Conservation (phyloP, 2,888 invertebrate species). For the Apodemia duryi region DNA sequence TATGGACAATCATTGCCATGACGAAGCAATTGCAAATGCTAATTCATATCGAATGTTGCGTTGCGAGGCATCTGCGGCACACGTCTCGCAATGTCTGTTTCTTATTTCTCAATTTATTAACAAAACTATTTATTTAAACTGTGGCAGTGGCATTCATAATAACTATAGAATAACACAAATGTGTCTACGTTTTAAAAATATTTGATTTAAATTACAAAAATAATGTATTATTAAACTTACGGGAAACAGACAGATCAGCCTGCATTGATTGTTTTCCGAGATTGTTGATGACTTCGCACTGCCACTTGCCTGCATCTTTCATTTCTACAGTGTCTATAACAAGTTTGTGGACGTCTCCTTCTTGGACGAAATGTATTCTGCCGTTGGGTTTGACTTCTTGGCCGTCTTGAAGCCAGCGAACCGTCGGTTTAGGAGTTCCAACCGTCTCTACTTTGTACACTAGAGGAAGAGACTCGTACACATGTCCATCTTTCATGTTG, state of each 20-base stretch:
- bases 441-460: slow-evolving; percentile 88
- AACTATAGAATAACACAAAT: too few relatives aligned
- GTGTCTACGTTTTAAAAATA: too few relatives aligned
- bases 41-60: too few relatives aligned
- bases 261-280: slow-evolving; percentile 87
- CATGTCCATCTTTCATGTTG: slow-evolving; percentile 85
- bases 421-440: slow-evolving; percentile 87
- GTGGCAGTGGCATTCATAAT: too few relatives aligned
- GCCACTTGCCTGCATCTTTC: slow-evolving; percentile 89
- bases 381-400: slow-evolving; percentile 83
- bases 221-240: slow-evolving; percentile 65
- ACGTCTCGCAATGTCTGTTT: too few relatives aligned
- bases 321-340: slow-evolving; percentile 84
- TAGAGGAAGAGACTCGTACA: slow-evolving; percentile 89
- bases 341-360: slow-evolving; percentile 85
- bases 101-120: too few relatives aligned
- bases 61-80: too few relatives aligned
- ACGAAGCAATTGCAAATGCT: too few relatives aligned
- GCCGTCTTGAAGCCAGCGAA: slow-evolving; percentile 89
- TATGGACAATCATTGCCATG: too few relatives aligned
- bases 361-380: slow-evolving; percentile 80
- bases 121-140: too few relatives aligned
- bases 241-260: slow-evolving; percentile 85
- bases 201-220: too few relatives aligned
- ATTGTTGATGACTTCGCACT: slow-evolving; percentile 89